phyloP scores from a whole-genome alignment of 2,113 vertebrate genomes.

The Rattus norvegicus region GRCr8 NC_086022.1:153792501-153793000 shows the following conservation, averaged over 20 bases:
- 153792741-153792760: background rate
- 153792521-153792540: slow-evolving; percentile 55
- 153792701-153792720: slow-evolving; percentile 34
- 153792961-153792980: slow-evolving; percentile 64
- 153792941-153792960: slow-evolving; percentile 50
- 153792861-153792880: background rate
- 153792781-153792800: background rate
- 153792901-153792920: background rate
- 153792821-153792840: background rate
- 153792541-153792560: background rate
- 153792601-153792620: slow-evolving; percentile 53
- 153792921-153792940: background rate
- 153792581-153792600: slow-evolving; percentile 11
- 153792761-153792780: slow-evolving; percentile 6
- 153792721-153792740: slow-evolving; percentile 1
- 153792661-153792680: slow-evolving; percentile 33
- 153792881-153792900: background rate
- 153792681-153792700: slow-evolving; percentile 46
- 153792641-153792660: slow-evolving; percentile 1
- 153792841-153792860: background rate
- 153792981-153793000: slow-evolving; percentile 31
- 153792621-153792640: slow-evolving; percentile 62
- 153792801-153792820: slow-evolving; percentile 20
- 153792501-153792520: background rate
- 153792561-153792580: slow-evolving; percentile 34